A percentile compares a stretch with the other conserved stretches of the same genome.
phyloP scores from a whole-genome alignment of 1,140 invertebrate species.

The Temnothorax nylanderi region DNA sequence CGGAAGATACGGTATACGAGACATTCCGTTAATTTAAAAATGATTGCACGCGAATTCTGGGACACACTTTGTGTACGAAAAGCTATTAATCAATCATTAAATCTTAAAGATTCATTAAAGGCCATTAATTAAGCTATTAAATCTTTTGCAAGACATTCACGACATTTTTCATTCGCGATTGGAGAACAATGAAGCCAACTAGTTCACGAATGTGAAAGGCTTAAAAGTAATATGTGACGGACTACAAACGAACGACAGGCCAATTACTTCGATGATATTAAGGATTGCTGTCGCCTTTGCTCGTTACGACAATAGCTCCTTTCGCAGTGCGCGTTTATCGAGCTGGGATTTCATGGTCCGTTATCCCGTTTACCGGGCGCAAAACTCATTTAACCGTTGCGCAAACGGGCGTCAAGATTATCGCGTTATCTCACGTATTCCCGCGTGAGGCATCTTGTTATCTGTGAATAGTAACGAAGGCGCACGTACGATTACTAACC shows the following conservation, averaged over 20 bases:
- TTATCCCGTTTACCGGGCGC: slow-evolving; percentile 28
- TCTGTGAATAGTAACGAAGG: slow-evolving; percentile 38
- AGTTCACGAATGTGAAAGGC: not conserved
- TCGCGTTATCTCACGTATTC: slow-evolving; percentile 37
- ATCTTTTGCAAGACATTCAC: not conserved
- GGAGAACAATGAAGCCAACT: not conserved
- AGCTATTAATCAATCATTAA: slow-evolving; percentile 9
- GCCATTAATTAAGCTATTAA: not conserved
- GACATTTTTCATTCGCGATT: not conserved
- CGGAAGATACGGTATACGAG: not conserved
- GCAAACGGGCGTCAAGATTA: slow-evolving; percentile 25
- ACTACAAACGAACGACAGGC: not conserved
- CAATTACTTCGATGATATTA: slow-evolving; percentile 6
- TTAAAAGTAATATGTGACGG: slow-evolving; percentile 1
- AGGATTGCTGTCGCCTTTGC: not conserved
- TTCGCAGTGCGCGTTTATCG: not conserved
- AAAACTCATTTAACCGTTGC: slow-evolving; percentile 41
- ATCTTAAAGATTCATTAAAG: not conserved
- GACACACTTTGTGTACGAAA: not conserved
- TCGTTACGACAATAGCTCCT: not conserved
- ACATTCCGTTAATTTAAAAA: not conserved
- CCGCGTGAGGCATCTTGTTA: slow-evolving; percentile 36
- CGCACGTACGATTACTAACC: slow-evolving; percentile 11
- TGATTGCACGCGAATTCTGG: not conserved
- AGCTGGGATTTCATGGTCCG: slow-evolving; percentile 29